Base-by-base conservation (phyloP, 2,797 vertebrate genomes). In the Sphenodon punctatus region DNA sequence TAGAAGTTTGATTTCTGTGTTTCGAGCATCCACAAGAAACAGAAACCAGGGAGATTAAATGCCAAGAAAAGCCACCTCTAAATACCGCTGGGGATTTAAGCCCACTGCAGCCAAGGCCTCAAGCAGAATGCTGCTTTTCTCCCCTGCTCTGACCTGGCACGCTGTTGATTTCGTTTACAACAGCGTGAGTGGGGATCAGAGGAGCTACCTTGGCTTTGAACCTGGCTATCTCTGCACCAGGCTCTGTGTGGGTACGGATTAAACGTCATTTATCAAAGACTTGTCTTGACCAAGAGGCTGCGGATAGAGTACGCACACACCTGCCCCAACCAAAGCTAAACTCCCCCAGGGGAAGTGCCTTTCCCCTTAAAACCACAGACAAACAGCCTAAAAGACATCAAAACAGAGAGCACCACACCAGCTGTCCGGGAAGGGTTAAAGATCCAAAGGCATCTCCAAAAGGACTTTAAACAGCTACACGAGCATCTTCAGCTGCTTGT, bases 71-170 rank as follows among this genome's bases (percentile, higher is more conserved):
- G 83, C 48, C 55, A 80, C 84, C 80, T 69, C 75, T 83, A 84
- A 83, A 87, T 85, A 92, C 90, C 82, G 30, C 19, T 16, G 56
- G 68, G 77, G 78, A 45, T 81, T 75, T 78, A 87, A 90, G 76
- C 68, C 69, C 73, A 60, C 59, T 27, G 63, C 69, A 90, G 79
- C 64, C 56, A 46, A 75, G 72, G 59, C 34, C n/a, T n/a, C n/a
- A 55, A 55, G 53, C 55, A 23, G 56, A 85, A 82, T 68, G 13
- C 58, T 60, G 46, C 56, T 25, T 16, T 42, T 84, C 43, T 14
- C 30, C 15, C 49, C 45, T n/a, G 30, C 78, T 55, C 49, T 61
- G 8, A 2, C 1, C 53, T 64, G 61, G 60, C 68, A 42, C 2
- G 2, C 27, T 78, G 39, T 79, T 70, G 83, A 60, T 60, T 84